Evolutionary conservation across 1,140 invertebrate genomes (phyloP), one percentile per base, ranked within the genome.

Genomic region (Diachasma alloeum): DNA sequence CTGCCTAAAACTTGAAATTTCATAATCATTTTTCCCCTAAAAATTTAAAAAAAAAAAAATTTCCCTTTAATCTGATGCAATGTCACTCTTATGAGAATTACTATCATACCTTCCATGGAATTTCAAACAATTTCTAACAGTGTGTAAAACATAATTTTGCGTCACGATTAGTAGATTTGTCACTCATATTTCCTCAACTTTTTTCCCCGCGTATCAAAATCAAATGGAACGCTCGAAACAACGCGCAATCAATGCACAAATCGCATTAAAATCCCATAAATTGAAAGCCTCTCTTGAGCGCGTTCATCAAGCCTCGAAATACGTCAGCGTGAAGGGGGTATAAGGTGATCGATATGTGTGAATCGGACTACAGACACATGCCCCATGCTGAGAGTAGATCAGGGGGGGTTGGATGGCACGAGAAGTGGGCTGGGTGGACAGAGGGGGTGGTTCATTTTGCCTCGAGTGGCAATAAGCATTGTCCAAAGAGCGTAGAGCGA

Each of bases 391-490:
- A 39, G 69, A 22, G 68, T 70, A 70, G 36, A 44, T 70, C 5
- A 37, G 69, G 19, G 8, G 1, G 48, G 19, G 22, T 48, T 9
- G 42, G 69, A 26, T 56, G 46, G 31, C 63, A 46, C 48, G 53
- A 75, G 59, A 42, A 63, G 69, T 71, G 56, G 17, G 24, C 26
- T 17, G 56, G 37, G 75, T 53, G 44, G 46, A 4, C n/a, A 9
- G 56, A 39, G 42, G 37, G 74, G 56, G 71, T 67, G 78, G 69
- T 80, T 80, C 79, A 77, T 74, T 80, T 78, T 74, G 74, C 76
- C 63, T 80, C 76, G 79, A 80, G 79, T 80, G 79, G 79, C 79
- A 80, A 80, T 80, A 80, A 80, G 73, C 79, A 80, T 80, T 80
- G 79, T 80, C 79, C 79, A 72, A 79, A 73, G 46, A 66, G 68